Conservation (phyloP, 2,888 invertebrate species). For the Alloplasta piceator region DNA sequence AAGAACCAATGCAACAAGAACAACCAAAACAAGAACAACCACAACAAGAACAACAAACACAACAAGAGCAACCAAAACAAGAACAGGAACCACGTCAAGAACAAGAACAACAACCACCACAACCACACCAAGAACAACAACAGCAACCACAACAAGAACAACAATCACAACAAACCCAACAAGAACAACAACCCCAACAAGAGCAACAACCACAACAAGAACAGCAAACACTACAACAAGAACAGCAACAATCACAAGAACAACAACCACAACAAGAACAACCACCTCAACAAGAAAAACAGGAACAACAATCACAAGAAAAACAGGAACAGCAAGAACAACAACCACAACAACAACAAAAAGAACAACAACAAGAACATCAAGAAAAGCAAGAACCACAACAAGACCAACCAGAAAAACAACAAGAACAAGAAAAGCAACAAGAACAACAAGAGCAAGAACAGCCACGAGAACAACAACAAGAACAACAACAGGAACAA, state of each 20-base stretch:
- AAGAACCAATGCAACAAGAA: background rate
- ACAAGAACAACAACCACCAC: background rate
- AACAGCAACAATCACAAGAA: conserved; percentile 76
- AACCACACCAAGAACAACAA: background rate
- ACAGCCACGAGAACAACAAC: background rate
- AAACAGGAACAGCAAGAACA: background rate
- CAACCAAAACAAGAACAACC: background rate
- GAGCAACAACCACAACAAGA: conserved; percentile 78
- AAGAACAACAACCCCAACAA: conserved; percentile 80
- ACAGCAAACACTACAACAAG: conserved; percentile 75
- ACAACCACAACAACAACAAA: background rate
- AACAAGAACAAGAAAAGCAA: background rate
- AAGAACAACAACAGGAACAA: background rate
- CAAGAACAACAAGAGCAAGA: background rate
- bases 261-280: conserved; percentile 71
- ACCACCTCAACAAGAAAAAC: conserved; percentile 5
- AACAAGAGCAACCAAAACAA: background rate
- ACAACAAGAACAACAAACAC: background rate
- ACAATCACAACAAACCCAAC: conserved; percentile 18
- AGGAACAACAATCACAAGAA: conserved; percentile 23
- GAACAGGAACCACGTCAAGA: background rate
- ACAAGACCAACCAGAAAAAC: background rate
- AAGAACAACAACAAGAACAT: background rate
- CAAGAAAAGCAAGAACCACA: background rate
- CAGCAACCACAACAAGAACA: background rate